Evolutionary conservation across 2,888 invertebrate genomes (phyloP).

Genomic region (Polylopha cassiicola): DNA sequence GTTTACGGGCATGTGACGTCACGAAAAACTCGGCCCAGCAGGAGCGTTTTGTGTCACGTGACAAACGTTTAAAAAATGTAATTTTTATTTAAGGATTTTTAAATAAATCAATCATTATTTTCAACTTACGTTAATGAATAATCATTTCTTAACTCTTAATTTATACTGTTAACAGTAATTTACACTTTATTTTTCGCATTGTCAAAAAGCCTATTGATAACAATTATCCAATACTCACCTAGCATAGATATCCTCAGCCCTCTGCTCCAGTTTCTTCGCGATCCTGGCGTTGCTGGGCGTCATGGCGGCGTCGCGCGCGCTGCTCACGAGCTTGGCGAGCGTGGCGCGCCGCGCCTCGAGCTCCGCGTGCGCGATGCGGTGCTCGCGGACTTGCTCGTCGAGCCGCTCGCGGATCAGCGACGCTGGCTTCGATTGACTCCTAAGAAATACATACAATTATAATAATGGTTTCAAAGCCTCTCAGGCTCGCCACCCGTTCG

Average conservation of each 20-base stretch:
- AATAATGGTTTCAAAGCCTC: not conserved
- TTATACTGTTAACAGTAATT: no score
- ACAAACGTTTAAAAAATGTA: no score
- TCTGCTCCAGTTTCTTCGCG: slow-evolving; percentile 92
- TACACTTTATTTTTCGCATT: no score
- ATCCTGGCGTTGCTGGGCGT: slow-evolving; percentile 90
- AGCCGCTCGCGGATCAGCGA: slow-evolving; percentile 92
- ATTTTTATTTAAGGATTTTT: no score
- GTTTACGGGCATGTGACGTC: no score
- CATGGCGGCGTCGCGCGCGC: slow-evolving; percentile 87
- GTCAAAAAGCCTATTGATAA: no score
- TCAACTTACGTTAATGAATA: no score
- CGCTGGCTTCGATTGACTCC: slow-evolving; percentile 86
- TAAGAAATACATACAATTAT: slow-evolving; percentile 29
- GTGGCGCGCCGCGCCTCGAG: slow-evolving; percentile 91
- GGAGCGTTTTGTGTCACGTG: no score
- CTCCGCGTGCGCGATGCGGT: slow-evolving; percentile 88
- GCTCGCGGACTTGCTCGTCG: slow-evolving; percentile 93
- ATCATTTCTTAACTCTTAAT: no score
- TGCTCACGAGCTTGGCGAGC: slow-evolving; percentile 87
- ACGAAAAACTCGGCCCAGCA: no score
- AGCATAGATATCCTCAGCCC: slow-evolving; percentile 89
- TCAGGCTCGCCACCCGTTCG: no score
- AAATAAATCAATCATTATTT: no score
- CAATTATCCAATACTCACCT: slow-evolving; percentile 41